These are phyloP conservation scores for Heterodera filipjevi DNA, from an alignment of 2,888 invertebrate genomes.

Conservation along the genomic window DNA sequence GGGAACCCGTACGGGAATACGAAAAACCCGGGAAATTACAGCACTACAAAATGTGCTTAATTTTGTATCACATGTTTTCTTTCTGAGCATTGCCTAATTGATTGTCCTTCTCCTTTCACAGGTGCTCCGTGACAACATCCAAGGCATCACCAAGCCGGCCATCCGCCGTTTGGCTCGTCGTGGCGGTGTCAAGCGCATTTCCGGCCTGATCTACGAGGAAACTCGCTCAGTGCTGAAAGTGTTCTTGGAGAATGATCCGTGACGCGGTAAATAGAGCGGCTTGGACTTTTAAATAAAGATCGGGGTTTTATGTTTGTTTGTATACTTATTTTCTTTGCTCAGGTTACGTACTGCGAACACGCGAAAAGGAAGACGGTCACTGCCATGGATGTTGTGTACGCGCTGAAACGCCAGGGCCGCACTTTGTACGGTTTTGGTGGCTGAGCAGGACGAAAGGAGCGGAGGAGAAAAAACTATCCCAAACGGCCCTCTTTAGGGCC, in stretches of 20 bases:
- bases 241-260: conserved; percentile 80
- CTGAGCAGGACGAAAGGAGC: conserved; percentile 30
- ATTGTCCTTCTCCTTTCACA: conserved; percentile 68
- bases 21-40: too few relatives aligned
- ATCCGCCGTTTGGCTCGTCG: too few relatives aligned
- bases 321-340: not conserved
- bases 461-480: conserved; percentile 27
- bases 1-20: too few relatives aligned
- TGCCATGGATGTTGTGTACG: conserved; percentile 83
- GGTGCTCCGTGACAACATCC: too few relatives aligned
- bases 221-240: conserved; percentile 69
- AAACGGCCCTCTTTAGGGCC: conserved; percentile 43
- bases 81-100: conserved; percentile 69
- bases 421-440: conserved; percentile 65
- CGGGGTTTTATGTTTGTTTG: too few relatives aligned
- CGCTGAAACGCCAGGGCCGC: conserved; percentile 61
- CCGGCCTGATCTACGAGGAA: too few relatives aligned
- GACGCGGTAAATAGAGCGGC: conserved; percentile 74
- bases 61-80: too few relatives aligned
- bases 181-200: too few relatives aligned
- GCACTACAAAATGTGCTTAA: too few relatives aligned
- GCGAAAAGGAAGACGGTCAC: conserved; percentile 86
- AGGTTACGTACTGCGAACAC: conserved; percentile 81
- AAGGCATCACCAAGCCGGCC: too few relatives aligned
- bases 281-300: not conserved